These are phyloP conservation scores for Heteractis magnifica DNA, from an alignment of 92 coral and sea anemone genomes.

Conservation along the genomic window DNA sequence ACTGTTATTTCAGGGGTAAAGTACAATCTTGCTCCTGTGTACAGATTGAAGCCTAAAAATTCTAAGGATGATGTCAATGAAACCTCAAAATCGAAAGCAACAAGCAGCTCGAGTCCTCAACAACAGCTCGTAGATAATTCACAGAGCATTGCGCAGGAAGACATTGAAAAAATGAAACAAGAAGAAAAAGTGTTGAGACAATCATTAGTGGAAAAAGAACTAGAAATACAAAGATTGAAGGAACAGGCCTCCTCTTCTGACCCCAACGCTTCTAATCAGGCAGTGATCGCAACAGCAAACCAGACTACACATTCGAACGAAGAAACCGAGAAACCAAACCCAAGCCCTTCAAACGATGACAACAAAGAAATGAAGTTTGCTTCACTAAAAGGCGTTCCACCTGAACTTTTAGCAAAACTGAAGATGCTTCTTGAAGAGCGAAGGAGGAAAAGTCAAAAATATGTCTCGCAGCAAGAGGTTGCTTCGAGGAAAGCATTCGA, in stretches of 20 bases:
- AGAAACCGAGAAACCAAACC: not conserved
- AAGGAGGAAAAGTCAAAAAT: not conserved
- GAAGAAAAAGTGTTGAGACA: conserved; percentile 16
- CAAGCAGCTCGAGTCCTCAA: not conserved
- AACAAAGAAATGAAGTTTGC: conserved; percentile 14
- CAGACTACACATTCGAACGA: not conserved
- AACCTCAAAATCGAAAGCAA: not conserved
- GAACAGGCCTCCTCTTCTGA: not conserved
- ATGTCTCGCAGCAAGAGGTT: conserved; percentile 57
- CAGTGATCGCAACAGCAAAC: not conserved
- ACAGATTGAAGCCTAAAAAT: conserved; percentile 1
- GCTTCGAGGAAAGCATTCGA: conserved; percentile 82
- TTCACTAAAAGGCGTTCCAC: conserved; percentile 29
- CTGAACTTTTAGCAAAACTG: conserved; percentile 28
- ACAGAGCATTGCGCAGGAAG: not conserved
- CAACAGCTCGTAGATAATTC: not conserved
- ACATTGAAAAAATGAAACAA: conserved; percentile 4
- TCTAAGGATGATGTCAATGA: not conserved
- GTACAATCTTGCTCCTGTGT: conserved; percentile 29
- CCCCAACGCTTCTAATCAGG: not conserved
- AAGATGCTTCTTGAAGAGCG: conserved; percentile 10
- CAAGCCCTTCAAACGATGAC: not conserved
- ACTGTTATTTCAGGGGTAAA: conserved; percentile 10
- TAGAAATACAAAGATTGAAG: conserved; percentile 11
- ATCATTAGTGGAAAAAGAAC: conserved; percentile 16